Evolutionary conservation across 2,888 invertebrate species (phyloP).

Genomic region (Diarsia brunnea): DNA sequence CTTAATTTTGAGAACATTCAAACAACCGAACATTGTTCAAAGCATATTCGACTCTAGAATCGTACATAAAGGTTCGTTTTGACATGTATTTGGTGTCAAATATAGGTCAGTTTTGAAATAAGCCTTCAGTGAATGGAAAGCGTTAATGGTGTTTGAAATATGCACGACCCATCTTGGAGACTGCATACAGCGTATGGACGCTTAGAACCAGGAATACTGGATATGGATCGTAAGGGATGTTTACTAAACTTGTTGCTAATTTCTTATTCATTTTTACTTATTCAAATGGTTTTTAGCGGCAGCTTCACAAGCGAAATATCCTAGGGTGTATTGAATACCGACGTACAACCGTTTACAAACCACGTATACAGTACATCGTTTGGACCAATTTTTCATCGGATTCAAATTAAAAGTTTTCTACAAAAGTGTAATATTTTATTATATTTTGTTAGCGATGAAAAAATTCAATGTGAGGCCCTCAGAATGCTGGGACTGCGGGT

Average conservation of each 20-base stretch:
- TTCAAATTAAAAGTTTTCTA: too few relatives aligned
- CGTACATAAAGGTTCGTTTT: slow-evolving; percentile 1
- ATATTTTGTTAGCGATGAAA: too few relatives aligned
- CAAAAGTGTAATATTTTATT: too few relatives aligned
- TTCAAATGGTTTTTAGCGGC: background rate
- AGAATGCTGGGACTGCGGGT: too few relatives aligned
- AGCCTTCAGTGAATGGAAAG: slow-evolving; percentile 52
- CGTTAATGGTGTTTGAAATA: slow-evolving; percentile 68
- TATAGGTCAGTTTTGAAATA: slow-evolving; percentile 50
- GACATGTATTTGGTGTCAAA: slow-evolving; percentile 6
- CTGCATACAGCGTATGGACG: slow-evolving; percentile 41
- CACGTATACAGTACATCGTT: too few relatives aligned
- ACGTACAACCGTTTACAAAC: too few relatives aligned
- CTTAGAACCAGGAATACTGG: slow-evolving; percentile 39
- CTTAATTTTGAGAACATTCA: slow-evolving; percentile 14
- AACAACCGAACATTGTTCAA: background rate
- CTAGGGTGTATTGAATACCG: too few relatives aligned
- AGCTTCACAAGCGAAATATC: too few relatives aligned
- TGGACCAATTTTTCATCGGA: too few relatives aligned
- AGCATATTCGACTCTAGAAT: slow-evolving; percentile 10
- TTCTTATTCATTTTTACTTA: background rate
- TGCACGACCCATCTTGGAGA: slow-evolving; percentile 60
- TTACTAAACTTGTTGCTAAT: background rate
- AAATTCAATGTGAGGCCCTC: too few relatives aligned
- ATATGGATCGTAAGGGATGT: slow-evolving; percentile 12